phyloP scores from a whole-genome alignment of 2,797 vertebrate genomes.

The Tragelaphus oryx region DNA sequence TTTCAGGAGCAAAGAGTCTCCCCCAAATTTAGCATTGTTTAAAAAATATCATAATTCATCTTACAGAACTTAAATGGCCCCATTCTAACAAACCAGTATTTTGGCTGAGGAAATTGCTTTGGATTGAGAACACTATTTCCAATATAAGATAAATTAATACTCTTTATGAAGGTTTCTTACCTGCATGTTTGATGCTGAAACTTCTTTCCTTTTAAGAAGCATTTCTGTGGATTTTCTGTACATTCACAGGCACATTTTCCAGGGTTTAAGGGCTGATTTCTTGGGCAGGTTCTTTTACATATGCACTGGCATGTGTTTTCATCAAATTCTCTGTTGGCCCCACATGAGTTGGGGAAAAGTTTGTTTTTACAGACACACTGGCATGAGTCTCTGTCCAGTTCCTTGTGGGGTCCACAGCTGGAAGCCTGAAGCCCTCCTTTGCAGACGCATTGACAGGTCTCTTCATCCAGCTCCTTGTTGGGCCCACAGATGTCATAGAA shows the following conservation, averaged over 20 bases:
- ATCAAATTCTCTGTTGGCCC: conserved; percentile 88
- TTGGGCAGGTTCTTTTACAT: conserved; percentile 90
- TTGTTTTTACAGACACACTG: conserved; percentile 91
- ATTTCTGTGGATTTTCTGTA: conserved; percentile 92
- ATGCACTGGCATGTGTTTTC: conserved; percentile 91
- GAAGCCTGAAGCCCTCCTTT: conserved; percentile 79
- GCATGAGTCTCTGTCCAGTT: conserved; percentile 89
- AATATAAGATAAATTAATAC: neutral
- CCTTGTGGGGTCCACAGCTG: conserved; percentile 88
- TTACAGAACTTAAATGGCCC: neutral
- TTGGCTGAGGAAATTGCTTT: neutral
- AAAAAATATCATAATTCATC: neutral
- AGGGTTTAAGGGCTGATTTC: conserved; percentile 90
- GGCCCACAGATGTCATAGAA: conserved; percentile 88
- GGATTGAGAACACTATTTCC: neutral
- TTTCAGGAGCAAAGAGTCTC: neutral
- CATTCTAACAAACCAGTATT: neutral
- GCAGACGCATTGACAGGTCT: conserved; percentile 94
- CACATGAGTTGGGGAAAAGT: conserved; percentile 80
- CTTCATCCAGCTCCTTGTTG: conserved; percentile 91
- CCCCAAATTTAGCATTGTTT: neutral
- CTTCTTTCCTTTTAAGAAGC: conserved; percentile 92
- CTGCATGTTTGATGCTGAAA: conserved; percentile 95
- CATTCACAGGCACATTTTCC: conserved; percentile 94
- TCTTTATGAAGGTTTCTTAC: conserved; percentile 75